These are phyloP conservation scores for Lichenostomus cassidix DNA, from an alignment of 2,113 vertebrate species.

Conservation along the genomic window DNA sequence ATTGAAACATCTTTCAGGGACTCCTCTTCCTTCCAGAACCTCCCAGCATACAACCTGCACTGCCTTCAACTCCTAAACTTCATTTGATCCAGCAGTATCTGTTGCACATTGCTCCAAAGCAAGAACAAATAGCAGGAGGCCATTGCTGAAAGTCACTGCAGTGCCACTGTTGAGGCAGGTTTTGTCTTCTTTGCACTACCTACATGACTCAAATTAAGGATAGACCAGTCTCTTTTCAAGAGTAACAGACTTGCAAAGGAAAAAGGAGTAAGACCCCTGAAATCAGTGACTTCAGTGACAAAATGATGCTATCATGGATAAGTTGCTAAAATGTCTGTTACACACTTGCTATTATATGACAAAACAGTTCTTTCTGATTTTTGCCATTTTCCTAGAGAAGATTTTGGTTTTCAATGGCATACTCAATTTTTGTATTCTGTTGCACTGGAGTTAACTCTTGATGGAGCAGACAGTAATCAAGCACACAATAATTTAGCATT, in stretches of 20 bases:
- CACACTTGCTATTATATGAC: not conserved
- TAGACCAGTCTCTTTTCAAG: not conserved
- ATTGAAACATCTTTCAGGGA: not conserved
- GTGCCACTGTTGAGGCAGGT: not conserved
- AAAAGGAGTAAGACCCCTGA: not conserved
- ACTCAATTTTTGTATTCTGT: not conserved
- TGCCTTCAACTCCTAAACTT: not conserved
- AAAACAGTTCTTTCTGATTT: not conserved
- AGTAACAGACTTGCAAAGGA: not conserved
- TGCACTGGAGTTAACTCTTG: not conserved
- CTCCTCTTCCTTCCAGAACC: not conserved
- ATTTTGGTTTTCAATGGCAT: not conserved
- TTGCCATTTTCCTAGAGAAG: not conserved
- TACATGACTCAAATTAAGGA: not conserved
- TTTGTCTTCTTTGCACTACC: not conserved
- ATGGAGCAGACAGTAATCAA: not conserved
- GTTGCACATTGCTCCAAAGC: not conserved
- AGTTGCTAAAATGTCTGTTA: not conserved
- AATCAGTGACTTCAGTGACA: not conserved
- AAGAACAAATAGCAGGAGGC: not conserved
- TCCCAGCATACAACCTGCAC: not conserved
- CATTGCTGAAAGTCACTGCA: not conserved
- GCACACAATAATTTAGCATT: not conserved
- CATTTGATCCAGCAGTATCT: not conserved
- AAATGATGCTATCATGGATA: not conserved